Base-by-base conservation (phyloP, 1,140 invertebrate genomes). In the Colletes gigas region DNA sequence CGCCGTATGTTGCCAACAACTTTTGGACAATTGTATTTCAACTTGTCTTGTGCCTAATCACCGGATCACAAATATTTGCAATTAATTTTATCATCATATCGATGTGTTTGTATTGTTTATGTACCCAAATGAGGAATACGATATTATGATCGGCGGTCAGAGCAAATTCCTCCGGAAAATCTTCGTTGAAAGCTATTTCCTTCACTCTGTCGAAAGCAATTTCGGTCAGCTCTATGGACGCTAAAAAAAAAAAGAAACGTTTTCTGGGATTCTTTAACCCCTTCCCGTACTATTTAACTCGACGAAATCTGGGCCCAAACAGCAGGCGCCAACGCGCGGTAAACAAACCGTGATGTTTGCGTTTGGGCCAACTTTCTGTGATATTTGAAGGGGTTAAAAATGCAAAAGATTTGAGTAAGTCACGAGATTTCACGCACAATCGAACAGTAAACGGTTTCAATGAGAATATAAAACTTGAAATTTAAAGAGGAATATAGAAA, bases 51-150 rank as follows among this genome's bases (percentile, higher is more conserved):
- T 14, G 65, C 30, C 55, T 70, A 67, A 67, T 62, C 52, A 5
- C 30, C 15, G 12, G 21, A 63, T 30, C 14, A 59, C 14, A 57
- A 1, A 55, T 15, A 63, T 62, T 72, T 62, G 12, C 9, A 69
- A 52, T 63, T n/a, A 75, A 59, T 67, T 65, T 21, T 19, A 44
- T 55, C 10, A 12, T 1, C 0, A 30, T 30, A 30, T 30, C 30
- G 30, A 65, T 70, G 8, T 47, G 17, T 62, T 17, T 8, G 4
- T 17, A 44, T n/a, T 54, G 15, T 15, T 59, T 30, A 88, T 85
- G 3, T 77, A 93, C 93, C 92, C 92, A 93, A 15, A 70, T 82
- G n/a, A 92, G 21, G 21, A 93, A 92, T 12, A 91, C 15, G 2
- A 93, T 82, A n/a, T 87, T 82, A 55, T 88, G 83, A 52, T 93